Conservation (phyloP, 2,797 vertebrate genomes). For the Enteromius paludinosus region DNA sequence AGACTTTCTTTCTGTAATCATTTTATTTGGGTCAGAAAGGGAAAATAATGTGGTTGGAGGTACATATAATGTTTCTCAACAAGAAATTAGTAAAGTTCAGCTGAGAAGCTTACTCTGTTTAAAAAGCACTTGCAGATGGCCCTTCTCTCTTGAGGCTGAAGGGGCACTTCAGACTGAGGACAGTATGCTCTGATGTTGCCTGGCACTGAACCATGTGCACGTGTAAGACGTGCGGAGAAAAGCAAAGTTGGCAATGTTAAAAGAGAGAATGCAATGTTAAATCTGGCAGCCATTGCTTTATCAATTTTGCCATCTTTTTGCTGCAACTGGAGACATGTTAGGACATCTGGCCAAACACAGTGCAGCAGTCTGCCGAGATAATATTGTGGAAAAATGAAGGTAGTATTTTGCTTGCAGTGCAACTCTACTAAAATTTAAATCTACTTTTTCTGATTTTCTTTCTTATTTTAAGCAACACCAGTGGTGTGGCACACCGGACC, state of each 20-base stretch:
- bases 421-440: too few relatives aligned
- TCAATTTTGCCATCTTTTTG: not conserved
- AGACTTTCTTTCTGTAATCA: not conserved
- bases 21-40: not conserved
- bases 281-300: conserved; percentile 9
- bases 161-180: not conserved
- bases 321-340: not conserved
- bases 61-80: too few relatives aligned
- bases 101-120: too few relatives aligned
- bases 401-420: too few relatives aligned
- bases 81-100: not conserved
- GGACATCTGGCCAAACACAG: not conserved
- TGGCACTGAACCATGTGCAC: not conserved
- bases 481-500: too few relatives aligned
- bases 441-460: too few relatives aligned
- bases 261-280: not conserved
- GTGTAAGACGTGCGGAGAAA: not conserved
- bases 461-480: too few relatives aligned
- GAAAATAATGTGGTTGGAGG: too few relatives aligned
- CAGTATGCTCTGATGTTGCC: conserved; percentile 17
- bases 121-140: not conserved
- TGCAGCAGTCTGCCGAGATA: not conserved
- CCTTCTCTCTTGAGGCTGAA: not conserved
- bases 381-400: too few relatives aligned
- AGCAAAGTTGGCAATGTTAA: not conserved